Evolutionary conservation across 2,113 vertebrate species (phyloP), one percentile per base, ranked within the genome.

Genomic region (Tricholaema leucomelas): DNA sequence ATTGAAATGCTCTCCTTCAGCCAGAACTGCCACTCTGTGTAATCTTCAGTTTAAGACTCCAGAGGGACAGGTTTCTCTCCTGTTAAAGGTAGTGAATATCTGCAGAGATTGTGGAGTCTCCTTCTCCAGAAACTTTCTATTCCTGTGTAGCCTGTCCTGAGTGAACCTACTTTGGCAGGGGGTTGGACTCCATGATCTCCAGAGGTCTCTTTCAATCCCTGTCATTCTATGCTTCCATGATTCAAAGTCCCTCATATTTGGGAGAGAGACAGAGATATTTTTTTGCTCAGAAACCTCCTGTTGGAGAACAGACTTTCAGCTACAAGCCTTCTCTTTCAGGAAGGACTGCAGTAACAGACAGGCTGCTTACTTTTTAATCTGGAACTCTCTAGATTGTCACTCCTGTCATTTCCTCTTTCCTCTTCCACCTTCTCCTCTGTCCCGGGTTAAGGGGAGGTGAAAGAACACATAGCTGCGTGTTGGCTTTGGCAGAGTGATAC

Each of bases 1-100:
- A 92, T 50, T 80, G 87, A 93, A 94, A 93, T 36, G 30, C 18
- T 81, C 33, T 79, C 64, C 33, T 92, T 89, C 79, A 80, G 52
- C 67, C 79, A 93, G 12, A 52, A 36, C 69, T 64, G 58, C 85
- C 67, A 12, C 8, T 93, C 50, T 87, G 28, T 81, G 59, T 92
- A 78, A 92, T 88, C 60, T 89, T 94, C 81, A 85, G 0, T 85
- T 87, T 71, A 66, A 73, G 56, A 46, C 46, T 79, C 67, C 21
- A 48, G 78, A 85, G 67, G 46, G 46, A 77, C 67, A 56, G 30
- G 8, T 91, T 91, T 91, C 28, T 50, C 15, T 91, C 30, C 44
- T 73, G 30, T 81, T 69, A 40, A 36, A 82, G 84, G 35, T 18
- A 48, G 55, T 2, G 9, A 59, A 36, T 20, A 19, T 81, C 50